These are phyloP conservation scores for Zoroaster sp. DNA, from an alignment of 53 echinoderm and acorn worm genomes.

Conservation along the genomic window DNA sequence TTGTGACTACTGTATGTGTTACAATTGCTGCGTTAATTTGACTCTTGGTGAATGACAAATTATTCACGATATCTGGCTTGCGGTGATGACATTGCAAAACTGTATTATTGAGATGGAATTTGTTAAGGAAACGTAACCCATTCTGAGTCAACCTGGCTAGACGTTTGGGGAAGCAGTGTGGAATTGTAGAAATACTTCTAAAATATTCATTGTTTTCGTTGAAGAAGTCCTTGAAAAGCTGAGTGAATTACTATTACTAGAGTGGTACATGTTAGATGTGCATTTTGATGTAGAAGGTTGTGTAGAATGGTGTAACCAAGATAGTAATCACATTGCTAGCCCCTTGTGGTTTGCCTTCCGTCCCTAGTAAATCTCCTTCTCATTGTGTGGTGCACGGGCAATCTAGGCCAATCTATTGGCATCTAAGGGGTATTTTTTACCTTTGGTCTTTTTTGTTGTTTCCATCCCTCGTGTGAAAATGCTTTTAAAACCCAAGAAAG, in stretches of 20 bases:
- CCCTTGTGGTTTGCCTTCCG: neutral
- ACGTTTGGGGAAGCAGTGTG: neutral
- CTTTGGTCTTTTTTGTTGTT: neutral
- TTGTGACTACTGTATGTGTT: no score
- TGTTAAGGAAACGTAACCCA: neutral
- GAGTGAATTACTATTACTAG: neutral
- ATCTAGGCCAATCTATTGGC: constrained; percentile 10
- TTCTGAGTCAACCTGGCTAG: neutral
- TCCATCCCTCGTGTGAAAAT: constrained; percentile 11
- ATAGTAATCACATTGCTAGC: neutral
- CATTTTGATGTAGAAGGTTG: neutral
- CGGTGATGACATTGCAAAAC: no score
- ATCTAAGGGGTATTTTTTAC: neutral
- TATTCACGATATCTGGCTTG: no score
- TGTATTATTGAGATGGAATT: neutral
- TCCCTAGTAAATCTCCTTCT: constrained; percentile 11
- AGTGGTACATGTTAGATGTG: neutral
- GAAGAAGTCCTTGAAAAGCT: neutral
- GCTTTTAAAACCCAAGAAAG: constrained; percentile 7
- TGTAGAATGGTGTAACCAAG: neutral
- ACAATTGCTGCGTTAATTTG: no score
- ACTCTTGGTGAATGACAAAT: no score
- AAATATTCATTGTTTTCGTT: no score
- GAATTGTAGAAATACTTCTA: neutral
- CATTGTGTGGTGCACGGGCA: constrained; percentile 41